phyloP scores from a whole-genome alignment of 2,888 invertebrate species.

The Diaphora mendica region DNA sequence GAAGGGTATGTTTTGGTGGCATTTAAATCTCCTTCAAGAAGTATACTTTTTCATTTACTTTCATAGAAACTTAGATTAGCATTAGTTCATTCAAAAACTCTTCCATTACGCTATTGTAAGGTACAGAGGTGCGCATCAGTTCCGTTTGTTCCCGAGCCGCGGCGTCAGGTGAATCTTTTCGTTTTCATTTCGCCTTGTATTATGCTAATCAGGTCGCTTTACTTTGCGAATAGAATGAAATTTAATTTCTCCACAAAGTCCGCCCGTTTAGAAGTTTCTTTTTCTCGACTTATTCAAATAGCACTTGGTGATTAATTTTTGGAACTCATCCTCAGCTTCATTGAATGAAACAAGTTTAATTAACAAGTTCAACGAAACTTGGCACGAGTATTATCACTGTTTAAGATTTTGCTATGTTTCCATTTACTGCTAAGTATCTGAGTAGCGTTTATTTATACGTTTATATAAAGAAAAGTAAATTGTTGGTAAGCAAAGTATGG shows the following conservation, averaged over 20 bases:
- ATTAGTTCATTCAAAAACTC: slow-evolving; percentile 6
- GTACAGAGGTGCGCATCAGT: slow-evolving; percentile 16
- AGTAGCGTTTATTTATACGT: slow-evolving; percentile 33
- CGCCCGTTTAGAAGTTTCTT: slow-evolving; percentile 74
- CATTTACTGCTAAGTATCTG: slow-evolving; percentile 26
- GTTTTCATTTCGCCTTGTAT: slow-evolving; percentile 77
- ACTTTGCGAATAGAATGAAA: slow-evolving; percentile 77
- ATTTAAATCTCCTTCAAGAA: background rate
- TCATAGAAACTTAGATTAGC: background rate
- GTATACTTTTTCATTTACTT: background rate
- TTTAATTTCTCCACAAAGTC: slow-evolving; percentile 75
- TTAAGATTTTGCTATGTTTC: slow-evolving; percentile 44
- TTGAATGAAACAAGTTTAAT: slow-evolving; percentile 82
- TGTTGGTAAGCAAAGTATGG: background rate
- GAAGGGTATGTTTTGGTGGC: background rate
- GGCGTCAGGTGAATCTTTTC: slow-evolving; percentile 61
- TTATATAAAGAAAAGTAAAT: background rate
- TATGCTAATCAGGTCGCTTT: slow-evolving; percentile 73
- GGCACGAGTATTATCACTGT: slow-evolving; percentile 58
- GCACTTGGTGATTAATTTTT: slow-evolving; percentile 76
- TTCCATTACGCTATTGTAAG: slow-evolving; percentile 26
- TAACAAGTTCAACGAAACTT: slow-evolving; percentile 73
- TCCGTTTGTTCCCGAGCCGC: slow-evolving; percentile 31
- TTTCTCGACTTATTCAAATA: slow-evolving; percentile 76
- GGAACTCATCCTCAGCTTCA: slow-evolving; percentile 78